Evolutionary conservation across 2,888 invertebrate species (phyloP), one percentile per base, ranked within the genome.

Genomic region (Therioaphis trifolii): DNA sequence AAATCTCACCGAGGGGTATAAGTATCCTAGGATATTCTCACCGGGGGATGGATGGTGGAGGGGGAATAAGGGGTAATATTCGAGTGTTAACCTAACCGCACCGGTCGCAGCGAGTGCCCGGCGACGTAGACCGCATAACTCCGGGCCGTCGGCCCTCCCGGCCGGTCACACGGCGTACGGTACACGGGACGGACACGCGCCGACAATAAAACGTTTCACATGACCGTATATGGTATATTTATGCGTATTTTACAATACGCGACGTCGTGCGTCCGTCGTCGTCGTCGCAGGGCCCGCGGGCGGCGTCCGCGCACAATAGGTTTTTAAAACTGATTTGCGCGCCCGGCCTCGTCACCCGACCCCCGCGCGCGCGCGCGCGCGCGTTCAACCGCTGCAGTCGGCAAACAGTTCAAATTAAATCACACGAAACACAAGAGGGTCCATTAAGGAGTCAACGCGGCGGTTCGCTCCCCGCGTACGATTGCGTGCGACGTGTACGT

Each of bases 401-500:
- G 80, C 80, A 82, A 82, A 82, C 80, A 72, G 72, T 72, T 74
- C 35, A 74, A 82, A 82, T 82, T 63, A 63, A 82, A 82, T 82
- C 80, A 82, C 71, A 52, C 49, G 72, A 82, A 82, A 82, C 72
- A 82, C 80, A 82, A 82, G 80, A 82, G 80, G 80, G 80, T 82
- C 72, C 80, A 82, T 82, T 82, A 82, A 82, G 80, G 46, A 82
- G 80, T 82, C 72, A 72, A 82, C n/a, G n/a, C n/a, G n/a, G n/a
- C n/a, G n/a, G n/a, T n/a, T n/a, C n/a, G n/a, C n/a, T n/a, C n/a
- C n/a, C n/a, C n/a, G n/a, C n/a, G n/a, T n/a, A n/a, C n/a, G n/a
- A n/a, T n/a, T n/a, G n/a, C n/a, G n/a, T n/a, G n/a, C n/a, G n/a
- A n/a, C n/a, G n/a, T n/a, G n/a, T n/a, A n/a, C n/a, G n/a, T n/a